Base-by-base conservation (phyloP, 2,888 invertebrate species). In the Protonemura montana region DNA sequence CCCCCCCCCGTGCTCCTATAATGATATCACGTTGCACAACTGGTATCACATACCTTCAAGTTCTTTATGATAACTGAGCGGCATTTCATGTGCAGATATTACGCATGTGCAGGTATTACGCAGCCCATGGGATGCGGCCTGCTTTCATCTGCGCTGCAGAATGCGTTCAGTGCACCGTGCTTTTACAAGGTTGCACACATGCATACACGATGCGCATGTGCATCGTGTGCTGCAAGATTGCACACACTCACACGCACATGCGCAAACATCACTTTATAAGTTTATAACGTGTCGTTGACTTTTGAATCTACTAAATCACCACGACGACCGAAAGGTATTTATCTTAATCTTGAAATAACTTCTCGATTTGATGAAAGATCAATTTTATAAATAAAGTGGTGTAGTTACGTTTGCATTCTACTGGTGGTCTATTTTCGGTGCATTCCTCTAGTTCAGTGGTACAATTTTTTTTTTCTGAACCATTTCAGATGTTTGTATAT, bases 111-210 rank as follows among this genome's bases (percentile, higher is more conserved):
- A 10, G 13, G 59, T 10, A 13, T 3, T 59, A 59, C 21, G 7
- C 2, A 16, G 59, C 59, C 59, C 21, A 1, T 3, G 21, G 21
- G 59, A 59, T 59, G 59, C 59, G 59, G 59, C 13, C 59, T 21
- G 59, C 59, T 59, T 59, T 59, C 59, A 59, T 59, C 59, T 59
- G 41, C 13, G 41, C 59, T 2, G 59, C 7, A 21, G 59, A 2
- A 1, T 59, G 59, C 59, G 21, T 59, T 59, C 21, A 21, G 59
- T 59, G 59, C 59, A 59, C 59, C 1, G 21, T 59, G 59, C 21
- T 59, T 59, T 59, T 21, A 59, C 59, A 59, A 59, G 59, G 59
- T 59, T 59, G 59, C 59, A 59, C n/a, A n/a, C n/a, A n/a, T n/a
- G n/a, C n/a, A n/a, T n/a, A n/a, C n/a, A n/a, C n/a, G n/a, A n/a